Evolutionary conservation across 53 echinoderm and acorn worm species (phyloP), one percentile per base, ranked within the genome.

Genomic region (Actinopyga echinites): DNA sequence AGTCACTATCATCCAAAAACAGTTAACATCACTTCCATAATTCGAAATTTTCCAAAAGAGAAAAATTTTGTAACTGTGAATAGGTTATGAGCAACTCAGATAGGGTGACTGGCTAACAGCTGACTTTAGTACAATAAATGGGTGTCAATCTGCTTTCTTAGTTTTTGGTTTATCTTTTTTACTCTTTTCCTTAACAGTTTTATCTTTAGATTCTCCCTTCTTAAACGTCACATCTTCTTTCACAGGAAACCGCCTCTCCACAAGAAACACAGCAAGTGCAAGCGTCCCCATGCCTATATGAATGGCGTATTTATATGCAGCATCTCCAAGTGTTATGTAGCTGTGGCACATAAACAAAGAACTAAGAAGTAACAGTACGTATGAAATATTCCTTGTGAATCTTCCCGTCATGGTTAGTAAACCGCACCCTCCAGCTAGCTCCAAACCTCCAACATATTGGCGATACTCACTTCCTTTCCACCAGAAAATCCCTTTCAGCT

Each of bases 401-500:
- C 68, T 65, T 8, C 95, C 93, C 0, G 95, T 89, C 74, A 93
- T 69, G 52, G 84, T 59, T 23, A 95, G 85, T 40, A 95, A 85
- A 33, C 95, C 95, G 23, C 82, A 61, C 5, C 95, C 95, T 74
- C 95, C 95, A 11, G 93, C 91, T 25, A 95, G 84, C 61, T 95
- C 95, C 69, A 93, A 36, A 34, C 93, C 93, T 24, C 90, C 95
- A 1, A 93, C 75, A 35, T 84, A 89, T 52, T 85, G 82, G 26
- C 95, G 95, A 75, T 95, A 95, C 40, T 95, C 89, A 28, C 86
- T 93, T 31, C 89, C 95, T 35, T 93, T 91, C 68, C 91, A 75
- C 38, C 85, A 83, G 74, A 93, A 61, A 80, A 93, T 89, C 29
- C 91, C 78, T 37, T 83, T 73, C 7, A 87, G 89, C 12, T 92